Percentiles rank a stretch among this genome's conserved stretches.
Conservation (phyloP, 2,797 vertebrate species). For the Rhinoraja longicauda region DNA sequence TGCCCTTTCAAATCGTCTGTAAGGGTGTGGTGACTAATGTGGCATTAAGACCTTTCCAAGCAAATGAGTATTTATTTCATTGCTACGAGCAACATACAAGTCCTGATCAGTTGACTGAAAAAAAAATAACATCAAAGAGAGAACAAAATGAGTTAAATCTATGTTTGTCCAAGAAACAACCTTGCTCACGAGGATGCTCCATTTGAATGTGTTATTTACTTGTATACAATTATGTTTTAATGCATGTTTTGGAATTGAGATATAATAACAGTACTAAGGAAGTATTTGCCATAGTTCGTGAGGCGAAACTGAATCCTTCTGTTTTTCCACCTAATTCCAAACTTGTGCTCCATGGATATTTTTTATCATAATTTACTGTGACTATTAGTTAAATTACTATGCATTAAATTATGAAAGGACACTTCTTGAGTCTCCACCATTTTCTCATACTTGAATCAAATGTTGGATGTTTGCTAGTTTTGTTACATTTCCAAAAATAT, state of each 20-base stretch:
- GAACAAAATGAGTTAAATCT: neutral
- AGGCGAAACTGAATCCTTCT: neutral
- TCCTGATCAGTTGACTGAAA: constrained; percentile 9
- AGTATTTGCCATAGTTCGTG: neutral
- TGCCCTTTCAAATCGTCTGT: neutral
- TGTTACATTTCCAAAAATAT: neutral
- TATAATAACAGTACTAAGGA: neutral
- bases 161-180: neutral
- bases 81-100: neutral
- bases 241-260: neutral
- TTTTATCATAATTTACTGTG: neutral
- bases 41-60: neutral
- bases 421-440: neutral
- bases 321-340: neutral
- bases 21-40: neutral
- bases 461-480: neutral
- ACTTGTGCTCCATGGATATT: neutral
- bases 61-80: neutral
- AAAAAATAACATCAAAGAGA: neutral
- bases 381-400: neutral
- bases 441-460: neutral
- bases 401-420: neutral
- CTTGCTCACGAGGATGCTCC: neutral
- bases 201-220: neutral
- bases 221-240: neutral